A percentile compares a stretch with the other conserved stretches of the same genome.
Conservation (phyloP, 2,888 invertebrate genomes). For the Dasypogon diadema region DNA sequence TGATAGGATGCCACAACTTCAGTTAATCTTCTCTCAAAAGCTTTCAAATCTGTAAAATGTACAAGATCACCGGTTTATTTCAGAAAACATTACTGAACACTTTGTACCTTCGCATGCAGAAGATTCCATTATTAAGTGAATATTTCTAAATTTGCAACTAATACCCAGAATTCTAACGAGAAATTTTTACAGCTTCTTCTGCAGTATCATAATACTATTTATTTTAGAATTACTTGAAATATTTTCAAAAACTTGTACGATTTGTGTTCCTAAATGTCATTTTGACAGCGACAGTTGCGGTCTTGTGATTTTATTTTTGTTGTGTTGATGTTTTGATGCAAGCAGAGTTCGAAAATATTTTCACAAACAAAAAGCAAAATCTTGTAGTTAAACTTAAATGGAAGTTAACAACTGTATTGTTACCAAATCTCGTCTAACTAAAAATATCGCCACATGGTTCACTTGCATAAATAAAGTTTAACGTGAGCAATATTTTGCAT, state of each 20-base stretch:
- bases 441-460: too few species aligned
- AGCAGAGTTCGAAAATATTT: too few species aligned
- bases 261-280: constrained; percentile 8
- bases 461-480: too few species aligned
- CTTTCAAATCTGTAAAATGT: constrained; percentile 86
- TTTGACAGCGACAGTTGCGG: constrained; percentile 1
- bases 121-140: constrained; percentile 74
- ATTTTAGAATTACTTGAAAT: constrained; percentile 1
- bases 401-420: too few species aligned
- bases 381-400: too few species aligned
- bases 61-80: too few species aligned
- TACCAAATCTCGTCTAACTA: too few species aligned
- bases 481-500: too few species aligned
- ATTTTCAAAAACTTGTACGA: background rate
- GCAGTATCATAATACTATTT: constrained; percentile 17
- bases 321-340: too few species aligned
- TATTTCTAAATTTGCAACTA: background rate
- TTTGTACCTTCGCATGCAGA: constrained; percentile 89
- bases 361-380: too few species aligned
- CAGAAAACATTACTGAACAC: constrained; percentile 26
- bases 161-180: background rate
- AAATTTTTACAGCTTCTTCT: background rate
- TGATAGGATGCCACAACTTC: constrained; percentile 97
- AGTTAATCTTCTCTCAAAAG: constrained; percentile 95
- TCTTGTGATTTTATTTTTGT: too few species aligned